Evolutionary conservation across 2,888 invertebrate species (phyloP).

Genomic region (Monopis laevigella): DNA sequence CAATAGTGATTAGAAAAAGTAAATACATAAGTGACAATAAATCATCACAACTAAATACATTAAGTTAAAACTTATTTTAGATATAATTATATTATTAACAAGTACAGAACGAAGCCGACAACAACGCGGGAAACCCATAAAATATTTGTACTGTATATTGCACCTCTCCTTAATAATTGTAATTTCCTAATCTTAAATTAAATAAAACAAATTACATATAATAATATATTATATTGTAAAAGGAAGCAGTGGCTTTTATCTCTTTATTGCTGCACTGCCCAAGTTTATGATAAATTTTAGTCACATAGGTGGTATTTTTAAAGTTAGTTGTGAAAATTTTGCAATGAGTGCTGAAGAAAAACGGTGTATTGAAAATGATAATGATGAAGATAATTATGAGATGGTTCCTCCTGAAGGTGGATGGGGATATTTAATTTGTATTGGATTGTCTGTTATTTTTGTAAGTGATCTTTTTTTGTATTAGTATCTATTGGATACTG

Average conservation of each 20-base stretch:
- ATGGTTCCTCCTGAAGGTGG: slow-evolving; percentile 73
- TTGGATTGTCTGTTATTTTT: slow-evolving; percentile 72
- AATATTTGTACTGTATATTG: slow-evolving; percentile 3
- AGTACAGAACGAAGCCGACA: too few species aligned
- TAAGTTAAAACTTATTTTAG: too few species aligned
- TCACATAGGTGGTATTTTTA: background rate
- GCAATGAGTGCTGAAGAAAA: too few species aligned
- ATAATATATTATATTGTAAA: too few species aligned
- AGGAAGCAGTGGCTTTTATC: slow-evolving; percentile 3
- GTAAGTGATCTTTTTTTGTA: slow-evolving; percentile 70
- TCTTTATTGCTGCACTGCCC: slow-evolving; percentile 1
- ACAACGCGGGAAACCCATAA: slow-evolving; percentile 9
- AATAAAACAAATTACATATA: too few species aligned
- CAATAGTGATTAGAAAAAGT: too few species aligned
- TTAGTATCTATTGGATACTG: too few species aligned
- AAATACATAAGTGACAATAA: too few species aligned
- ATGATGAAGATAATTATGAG: slow-evolving; percentile 35
- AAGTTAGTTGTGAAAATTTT: background rate
- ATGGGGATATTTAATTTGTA: slow-evolving; percentile 76
- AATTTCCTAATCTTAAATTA: background rate
- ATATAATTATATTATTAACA: too few species aligned
- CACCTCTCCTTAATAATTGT: background rate
- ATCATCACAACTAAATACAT: too few species aligned
- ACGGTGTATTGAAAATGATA: background rate
- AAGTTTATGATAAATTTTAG: background rate